These are phyloP conservation scores for Phymastichus coffea DNA, from an alignment of 1,140 invertebrate genomes.

Conservation along the genomic window DNA sequence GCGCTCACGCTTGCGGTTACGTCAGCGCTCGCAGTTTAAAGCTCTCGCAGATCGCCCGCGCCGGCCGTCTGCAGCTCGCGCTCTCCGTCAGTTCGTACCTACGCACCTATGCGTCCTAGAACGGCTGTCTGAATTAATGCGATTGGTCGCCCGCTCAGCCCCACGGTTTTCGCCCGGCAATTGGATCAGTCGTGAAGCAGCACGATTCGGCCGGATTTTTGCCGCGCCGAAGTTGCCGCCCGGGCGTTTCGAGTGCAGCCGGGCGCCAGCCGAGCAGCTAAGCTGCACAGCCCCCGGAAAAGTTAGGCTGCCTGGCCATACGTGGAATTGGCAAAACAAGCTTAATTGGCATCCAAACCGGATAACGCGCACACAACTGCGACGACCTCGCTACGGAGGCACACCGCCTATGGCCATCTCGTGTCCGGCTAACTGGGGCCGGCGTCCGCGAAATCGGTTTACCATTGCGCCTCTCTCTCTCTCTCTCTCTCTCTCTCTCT, in stretches of 20 bases:
- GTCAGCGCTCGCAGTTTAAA: conserved; percentile 42
- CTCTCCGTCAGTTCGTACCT: not conserved
- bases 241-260: conserved; percentile 3
- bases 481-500: conserved; percentile 29
- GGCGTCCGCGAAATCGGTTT: conserved; percentile 49
- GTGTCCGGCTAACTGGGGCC: conserved; percentile 50
- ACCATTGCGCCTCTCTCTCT: conserved; percentile 45
- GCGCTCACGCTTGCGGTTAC: conserved; percentile 45
- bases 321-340: conserved; percentile 46
- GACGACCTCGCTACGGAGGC: not conserved
- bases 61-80: not conserved
- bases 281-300: not conserved
- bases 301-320: not conserved
- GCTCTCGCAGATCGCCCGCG: conserved; percentile 30
- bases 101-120: conserved; percentile 13
- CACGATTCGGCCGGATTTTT: conserved; percentile 1
- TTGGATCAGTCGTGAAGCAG: conserved; percentile 26
- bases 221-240: conserved; percentile 9
- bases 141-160: too few relatives aligned
- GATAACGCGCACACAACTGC: conserved; percentile 44
- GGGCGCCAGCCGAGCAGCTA: not conserved
- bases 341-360: conserved; percentile 48
- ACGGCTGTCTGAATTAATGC: too few relatives aligned
- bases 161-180: conserved; percentile 23
- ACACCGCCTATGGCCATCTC: conserved; percentile 43